Evolutionary conservation across 2,113 vertebrate genomes (phyloP).

Genomic region (Archilochus colubris): DNA sequence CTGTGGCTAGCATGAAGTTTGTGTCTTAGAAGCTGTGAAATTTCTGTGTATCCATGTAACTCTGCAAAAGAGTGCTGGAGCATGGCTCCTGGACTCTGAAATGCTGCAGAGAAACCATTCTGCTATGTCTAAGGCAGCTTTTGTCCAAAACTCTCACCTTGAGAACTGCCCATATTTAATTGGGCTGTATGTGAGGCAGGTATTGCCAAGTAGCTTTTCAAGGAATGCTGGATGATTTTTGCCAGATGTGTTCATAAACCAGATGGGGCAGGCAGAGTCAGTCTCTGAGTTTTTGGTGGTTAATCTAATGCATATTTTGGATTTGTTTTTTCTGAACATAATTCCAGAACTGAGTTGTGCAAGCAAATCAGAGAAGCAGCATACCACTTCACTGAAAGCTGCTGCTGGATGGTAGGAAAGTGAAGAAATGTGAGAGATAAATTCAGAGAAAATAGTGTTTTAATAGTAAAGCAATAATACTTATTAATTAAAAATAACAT

Average conservation of each 20-base stretch:
- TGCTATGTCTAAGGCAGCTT: background rate
- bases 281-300: background rate
- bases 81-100: background rate
- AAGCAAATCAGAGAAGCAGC: background rate
- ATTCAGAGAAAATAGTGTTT: background rate
- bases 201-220: conserved; percentile 3
- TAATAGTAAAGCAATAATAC: background rate
- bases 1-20: background rate
- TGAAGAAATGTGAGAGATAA: background rate
- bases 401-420: background rate
- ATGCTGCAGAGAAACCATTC: background rate
- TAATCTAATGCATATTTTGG: background rate
- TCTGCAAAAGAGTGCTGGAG: background rate
- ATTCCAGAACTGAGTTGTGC: background rate
- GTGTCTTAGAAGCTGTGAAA: background rate
- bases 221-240: conserved; percentile 28
- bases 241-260: conserved; percentile 18
- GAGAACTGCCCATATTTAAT: background rate
- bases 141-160: conserved; percentile 15
- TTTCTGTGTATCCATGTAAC: background rate
- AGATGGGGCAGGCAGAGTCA: background rate
- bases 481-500: background rate
- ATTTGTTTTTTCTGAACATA: background rate
- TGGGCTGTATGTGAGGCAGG: background rate
- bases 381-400: background rate